Conservation (phyloP, 2,113 vertebrate genomes). For the Ammodytes marinus region DNA sequence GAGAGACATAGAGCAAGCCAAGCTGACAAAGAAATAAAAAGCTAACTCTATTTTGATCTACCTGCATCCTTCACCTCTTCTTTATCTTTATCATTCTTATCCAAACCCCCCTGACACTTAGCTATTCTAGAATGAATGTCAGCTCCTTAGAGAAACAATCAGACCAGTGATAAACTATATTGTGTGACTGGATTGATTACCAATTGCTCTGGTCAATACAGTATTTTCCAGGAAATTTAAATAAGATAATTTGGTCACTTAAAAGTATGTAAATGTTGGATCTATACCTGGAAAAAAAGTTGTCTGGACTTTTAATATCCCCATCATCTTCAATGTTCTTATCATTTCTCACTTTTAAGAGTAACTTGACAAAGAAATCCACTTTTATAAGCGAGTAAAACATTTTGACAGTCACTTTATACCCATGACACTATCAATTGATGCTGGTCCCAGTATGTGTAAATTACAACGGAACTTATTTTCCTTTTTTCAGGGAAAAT, state of each 20-base stretch:
- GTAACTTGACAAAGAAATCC: neutral
- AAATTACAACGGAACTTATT: neutral
- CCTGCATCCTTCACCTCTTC: constrained; percentile 42
- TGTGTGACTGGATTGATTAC: neutral
- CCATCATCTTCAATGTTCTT: neutral
- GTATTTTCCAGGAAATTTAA: neutral
- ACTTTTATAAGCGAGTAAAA: neutral
- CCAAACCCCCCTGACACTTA: neutral
- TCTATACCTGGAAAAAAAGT: neutral
- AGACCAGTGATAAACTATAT: neutral
- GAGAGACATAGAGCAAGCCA: constrained; percentile 45
- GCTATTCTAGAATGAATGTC: neutral
- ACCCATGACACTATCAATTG: neutral
- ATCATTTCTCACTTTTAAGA: neutral
- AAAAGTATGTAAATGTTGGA: neutral
- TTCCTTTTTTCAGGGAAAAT: neutral
- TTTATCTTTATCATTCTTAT: constrained; percentile 7
- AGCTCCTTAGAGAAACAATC: neutral
- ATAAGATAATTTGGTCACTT: neutral
- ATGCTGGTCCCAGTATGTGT: neutral
- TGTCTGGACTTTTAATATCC: neutral
- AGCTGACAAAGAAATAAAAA: constrained; percentile 67
- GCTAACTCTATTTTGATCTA: constrained; percentile 42
- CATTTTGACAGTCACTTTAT: neutral
- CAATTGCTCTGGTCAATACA: neutral